Evolutionary conservation across 2,888 invertebrate species (phyloP), one percentile per base, ranked within the genome.

Genomic region (Heliconius hortense): DNA sequence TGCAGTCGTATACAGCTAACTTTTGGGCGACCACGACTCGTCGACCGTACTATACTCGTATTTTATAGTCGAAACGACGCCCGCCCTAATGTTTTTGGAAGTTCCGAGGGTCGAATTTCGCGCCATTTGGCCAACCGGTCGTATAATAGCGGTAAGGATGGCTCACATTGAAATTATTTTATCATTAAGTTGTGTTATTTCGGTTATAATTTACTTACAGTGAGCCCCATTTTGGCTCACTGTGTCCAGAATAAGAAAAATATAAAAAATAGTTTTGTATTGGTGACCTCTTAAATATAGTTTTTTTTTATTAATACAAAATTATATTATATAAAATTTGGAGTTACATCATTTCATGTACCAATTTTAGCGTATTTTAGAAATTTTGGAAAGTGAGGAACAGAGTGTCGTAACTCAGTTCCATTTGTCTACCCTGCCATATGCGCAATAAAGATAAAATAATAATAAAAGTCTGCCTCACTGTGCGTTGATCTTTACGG

Each of bases 91-190:
- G 86, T 87, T 88, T 85, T 85, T 81, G 83, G 82, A 80, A 82
- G 81, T 84, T 80, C 79, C 81, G 86, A 76, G 91, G 92, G 90
- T 92, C 92, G 89, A 86, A 86, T 93, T 93, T 93, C 93, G 91
- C 93, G 93, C 93, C 93, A 93, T 93, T 93, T 93, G 93, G 93
- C 91, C 91, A 91, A 90, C 91, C 85, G 87, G 86, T 89, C 91
- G 90, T 91, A 89, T 93, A 91, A 93, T 92, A 91, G 90, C 73
- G 78, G 79, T 81, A 85, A 82, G 88, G 79, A 73, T 78, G 76
- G 72, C 85, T 81, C 79, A 84, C 86, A 89, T 79, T 84, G 77
- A 78, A 71, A 78, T 77, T 79, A 77, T 81, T 69, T 63, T 67
- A 71, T 60, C 13, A 31, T 76, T 24, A 24, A 26, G n/a, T 11